phyloP scores from a whole-genome alignment of 1,140 invertebrate genomes.

The Zaprionus africanus region DNA sequence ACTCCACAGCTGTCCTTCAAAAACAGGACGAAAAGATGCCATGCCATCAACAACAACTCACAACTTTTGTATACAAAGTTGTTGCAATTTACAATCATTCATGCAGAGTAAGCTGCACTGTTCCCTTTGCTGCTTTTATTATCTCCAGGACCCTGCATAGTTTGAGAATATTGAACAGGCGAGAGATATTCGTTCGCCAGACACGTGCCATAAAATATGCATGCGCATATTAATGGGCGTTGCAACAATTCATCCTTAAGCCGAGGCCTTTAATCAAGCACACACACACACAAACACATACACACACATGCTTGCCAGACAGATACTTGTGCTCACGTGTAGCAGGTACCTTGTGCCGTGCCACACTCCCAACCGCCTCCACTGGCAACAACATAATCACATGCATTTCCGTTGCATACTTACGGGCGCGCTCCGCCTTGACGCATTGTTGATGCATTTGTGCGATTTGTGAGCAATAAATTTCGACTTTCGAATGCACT shows the following conservation, averaged over 20 bases:
- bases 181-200: slow-evolving; percentile 29
- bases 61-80: slow-evolving; percentile 1
- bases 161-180: slow-evolving; percentile 27
- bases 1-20: not conserved
- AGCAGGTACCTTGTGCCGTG: not conserved
- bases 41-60: too few relatives aligned
- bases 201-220: slow-evolving; percentile 52
- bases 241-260: slow-evolving; percentile 56
- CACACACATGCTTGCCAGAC: not conserved
- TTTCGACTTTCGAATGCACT: slow-evolving; percentile 64
- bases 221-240: slow-evolving; percentile 46
- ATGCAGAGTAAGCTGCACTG: not conserved
- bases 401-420: slow-evolving; percentile 68
- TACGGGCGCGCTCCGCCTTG: slow-evolving; percentile 43
- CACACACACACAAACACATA: slow-evolving; percentile 19
- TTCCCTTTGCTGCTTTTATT: not conserved
- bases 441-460: slow-evolving; percentile 47
- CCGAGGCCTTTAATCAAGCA: slow-evolving; percentile 45
- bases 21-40: not conserved
- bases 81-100: slow-evolving; percentile 1
- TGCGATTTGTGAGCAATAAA: slow-evolving; percentile 61
- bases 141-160: not conserved
- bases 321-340: slow-evolving; percentile 20
- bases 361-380: not conserved
- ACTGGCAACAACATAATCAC: slow-evolving; percentile 57